These are phyloP conservation scores for Molothrus aeneus DNA, from an alignment of 2,797 vertebrate genomes.

Conservation along the genomic window DNA sequence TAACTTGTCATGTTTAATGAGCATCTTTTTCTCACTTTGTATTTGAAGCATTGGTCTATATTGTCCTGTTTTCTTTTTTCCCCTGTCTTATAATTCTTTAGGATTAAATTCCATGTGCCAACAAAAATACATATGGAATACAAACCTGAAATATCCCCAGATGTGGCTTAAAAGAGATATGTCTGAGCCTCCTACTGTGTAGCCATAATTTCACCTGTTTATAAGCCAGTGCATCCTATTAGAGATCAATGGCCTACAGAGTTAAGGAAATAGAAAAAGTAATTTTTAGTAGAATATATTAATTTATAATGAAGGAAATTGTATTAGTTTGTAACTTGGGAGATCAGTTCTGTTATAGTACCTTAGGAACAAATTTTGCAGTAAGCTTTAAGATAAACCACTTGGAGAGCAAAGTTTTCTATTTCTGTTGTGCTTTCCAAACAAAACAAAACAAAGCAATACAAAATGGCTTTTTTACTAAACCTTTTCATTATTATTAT, in stretches of 20 bases:
- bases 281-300: background rate
- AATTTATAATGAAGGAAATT: background rate
- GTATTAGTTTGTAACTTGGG: background rate
- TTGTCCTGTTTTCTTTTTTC: background rate
- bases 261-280: background rate
- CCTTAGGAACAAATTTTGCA: background rate
- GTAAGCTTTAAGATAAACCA: background rate
- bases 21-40: background rate
- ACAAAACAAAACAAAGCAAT: background rate
- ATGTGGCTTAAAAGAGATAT: background rate
- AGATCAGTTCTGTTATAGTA: background rate
- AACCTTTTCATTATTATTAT: background rate
- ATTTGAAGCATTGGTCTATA: background rate
- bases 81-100: background rate
- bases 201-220: background rate
- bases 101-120: background rate
- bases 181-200: background rate
- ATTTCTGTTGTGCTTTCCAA: background rate
- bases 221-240: background rate
- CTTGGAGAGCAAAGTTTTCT: background rate
- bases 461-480: background rate
- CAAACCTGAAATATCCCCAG: background rate
- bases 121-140: background rate
- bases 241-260: background rate
- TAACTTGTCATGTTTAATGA: background rate